Base-by-base conservation (phyloP, 2,113 vertebrate genomes). In the Pleuronectes platessa region DNA sequence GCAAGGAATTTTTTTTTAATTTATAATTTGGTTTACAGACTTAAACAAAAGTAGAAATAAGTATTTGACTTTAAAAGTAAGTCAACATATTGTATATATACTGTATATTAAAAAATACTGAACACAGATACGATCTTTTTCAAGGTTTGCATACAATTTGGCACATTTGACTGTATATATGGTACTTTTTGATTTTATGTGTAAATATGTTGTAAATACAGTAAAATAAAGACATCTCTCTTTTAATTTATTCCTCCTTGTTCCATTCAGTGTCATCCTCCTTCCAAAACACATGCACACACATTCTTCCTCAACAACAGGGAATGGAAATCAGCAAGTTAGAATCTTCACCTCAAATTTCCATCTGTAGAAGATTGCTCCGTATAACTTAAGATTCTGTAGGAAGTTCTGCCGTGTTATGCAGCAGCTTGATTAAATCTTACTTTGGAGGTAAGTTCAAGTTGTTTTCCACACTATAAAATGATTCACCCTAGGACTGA, bases 141-240 rank as follows among this genome's bases (percentile, higher is more conserved):
- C 1, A 10, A 60, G n/a, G 47, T 61, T 51, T 67, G 31, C 15
- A 26, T 21, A 13, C 7, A 53, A 12, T 59, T 11, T 61, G 47
- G 45, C 55, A 53, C 27, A 13, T 71, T 42, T 74, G 15, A 40
- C 11, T 84, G 61, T 79, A 73, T 3, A 70, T 60, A 67, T 47
- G 56, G 60, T 85, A 23, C 0, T n/a, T 68, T 23, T 74, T n/a
- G 5, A 45, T 31, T 66, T 73, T 54, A 56, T 1, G 0, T 81
- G 72, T 84, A 84, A 73, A 85, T 75, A 58, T 0, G 26, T 24
- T 85, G 53, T 81, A 76, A 61, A 74, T 78, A 26, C 61, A 77
- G 69, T 88, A 80, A 88, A 77, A 74, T 89, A 82, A 89, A 88
- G 53, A 24, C 2, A 8, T 27, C 70, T 59, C 26, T 42, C 10